These are phyloP conservation scores for Elmis aenea DNA, from an alignment of 2,888 invertebrate species.

Conservation along the genomic window DNA sequence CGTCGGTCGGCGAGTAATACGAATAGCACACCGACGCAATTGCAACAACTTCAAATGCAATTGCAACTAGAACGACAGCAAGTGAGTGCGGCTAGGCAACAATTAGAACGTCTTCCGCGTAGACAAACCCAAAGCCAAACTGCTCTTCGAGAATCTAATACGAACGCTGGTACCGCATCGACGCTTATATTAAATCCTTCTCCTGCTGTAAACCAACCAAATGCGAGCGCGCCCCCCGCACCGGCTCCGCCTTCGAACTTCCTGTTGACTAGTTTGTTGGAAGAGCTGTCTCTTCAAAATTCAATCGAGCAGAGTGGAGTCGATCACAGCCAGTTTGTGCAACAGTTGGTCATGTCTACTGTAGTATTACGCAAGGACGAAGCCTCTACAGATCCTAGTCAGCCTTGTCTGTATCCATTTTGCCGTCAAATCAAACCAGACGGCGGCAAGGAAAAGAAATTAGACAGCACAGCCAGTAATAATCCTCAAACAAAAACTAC, in stretches of 20 bases:
- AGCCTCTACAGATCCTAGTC: too few relatives aligned
- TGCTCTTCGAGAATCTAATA: conserved; percentile 36
- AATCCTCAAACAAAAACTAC: too few relatives aligned
- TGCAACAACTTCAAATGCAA: conserved; percentile 95
- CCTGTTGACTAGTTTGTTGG: conserved; percentile 40
- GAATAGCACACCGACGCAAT: conserved; percentile 65
- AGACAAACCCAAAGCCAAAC: conserved; percentile 62
- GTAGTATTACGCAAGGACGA: conserved; percentile 7
- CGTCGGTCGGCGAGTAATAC: conserved; percentile 61
- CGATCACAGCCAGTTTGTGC: conserved; percentile 64
- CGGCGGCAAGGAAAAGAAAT: too few relatives aligned
- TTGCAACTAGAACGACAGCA: conserved; percentile 86
- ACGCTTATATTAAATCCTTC: conserved; percentile 42
- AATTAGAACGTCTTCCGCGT: conserved; percentile 82
- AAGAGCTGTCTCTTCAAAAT: conserved; percentile 53
- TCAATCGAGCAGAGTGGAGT: conserved; percentile 54
- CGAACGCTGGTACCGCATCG: conserved; percentile 22
- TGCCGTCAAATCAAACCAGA: too few relatives aligned
- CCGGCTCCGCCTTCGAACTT: conserved; percentile 41
- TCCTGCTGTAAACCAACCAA: conserved; percentile 36
- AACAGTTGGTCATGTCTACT: conserved; percentile 63
- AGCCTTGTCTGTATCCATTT: too few relatives aligned
- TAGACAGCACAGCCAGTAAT: too few relatives aligned
- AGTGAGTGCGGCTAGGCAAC: conserved; percentile 80
- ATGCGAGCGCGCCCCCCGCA: conserved; percentile 36